A percentile compares a stretch with the other conserved stretches of the same genome.
Conservation (phyloP, 2,797 vertebrate species). For the Tokudaia tokunoshimensis region DNA sequence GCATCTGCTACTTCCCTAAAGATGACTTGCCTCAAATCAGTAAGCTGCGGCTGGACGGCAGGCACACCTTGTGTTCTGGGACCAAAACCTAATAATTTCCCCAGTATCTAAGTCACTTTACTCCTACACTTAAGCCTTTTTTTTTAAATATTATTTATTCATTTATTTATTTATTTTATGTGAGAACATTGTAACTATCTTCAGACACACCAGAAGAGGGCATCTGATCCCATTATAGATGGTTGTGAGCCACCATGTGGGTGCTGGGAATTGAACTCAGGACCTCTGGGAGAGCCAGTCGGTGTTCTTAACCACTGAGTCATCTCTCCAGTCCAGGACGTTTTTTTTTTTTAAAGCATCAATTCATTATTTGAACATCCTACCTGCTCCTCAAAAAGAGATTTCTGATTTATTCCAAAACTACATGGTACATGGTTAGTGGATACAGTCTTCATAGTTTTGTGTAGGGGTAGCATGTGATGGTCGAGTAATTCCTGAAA, state of each 20-base stretch:
- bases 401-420: constrained; percentile 43
- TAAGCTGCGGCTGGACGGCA: background rate
- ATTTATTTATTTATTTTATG: too few relatives aligned
- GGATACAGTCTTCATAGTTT: constrained; percentile 23
- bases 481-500: constrained; percentile 31
- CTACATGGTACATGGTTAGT: background rate
- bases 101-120: constrained; percentile 31
- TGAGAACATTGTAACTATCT: too few relatives aligned
- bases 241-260: too few relatives aligned
- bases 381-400: constrained; percentile 33
- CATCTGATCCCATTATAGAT: too few relatives aligned
- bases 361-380: constrained; percentile 67
- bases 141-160: background rate
- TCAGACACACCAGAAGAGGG: too few relatives aligned
- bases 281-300: too few relatives aligned
- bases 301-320: too few relatives aligned
- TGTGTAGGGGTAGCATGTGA: background rate
- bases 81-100: constrained; percentile 23
- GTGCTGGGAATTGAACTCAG: too few relatives aligned
- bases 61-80: constrained; percentile 9
- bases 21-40: background rate
- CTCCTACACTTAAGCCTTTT: background rate
- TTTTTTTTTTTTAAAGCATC: constrained; percentile 23
- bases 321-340: background rate
- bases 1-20: background rate